Evolutionary conservation across 2,888 invertebrate species (phyloP), one percentile per base, ranked within the genome.

Genomic region (Ectobius pallidus): DNA sequence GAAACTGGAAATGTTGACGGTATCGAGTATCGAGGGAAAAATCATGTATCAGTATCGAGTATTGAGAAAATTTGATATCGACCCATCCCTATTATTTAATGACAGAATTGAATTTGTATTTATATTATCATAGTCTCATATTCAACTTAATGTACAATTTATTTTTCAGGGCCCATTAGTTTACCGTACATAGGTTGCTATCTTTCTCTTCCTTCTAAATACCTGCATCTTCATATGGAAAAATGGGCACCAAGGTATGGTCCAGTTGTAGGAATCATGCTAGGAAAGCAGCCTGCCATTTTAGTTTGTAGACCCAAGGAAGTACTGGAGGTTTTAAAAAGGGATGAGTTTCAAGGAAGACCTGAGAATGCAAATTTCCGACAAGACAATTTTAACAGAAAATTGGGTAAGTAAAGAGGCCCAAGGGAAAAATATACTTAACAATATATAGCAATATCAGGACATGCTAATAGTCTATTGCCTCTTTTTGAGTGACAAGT

Each of bases 181-280:
- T n/a, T 76, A 34, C 78, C 78, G 11, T 11, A 77, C 9, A 25
- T 78, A 22, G 78, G 78, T 11, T 73, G 70, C 25, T 39, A 75
- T 14, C 77, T 74, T 0, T 77, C 73, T 32, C 39, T 76, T 9
- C 71, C 75, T 18, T 55, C 65, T 2, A 61, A 46, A 9, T 70
- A 76, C 49, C 68, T 76, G 39, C 76, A 76, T 52, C 69, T 74
- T n/a, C 70, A 58, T 20, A 71, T 77, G 73, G 75, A 75, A 55
- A 62, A 75, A 46, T 68, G 73, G 73, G 63, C 72, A 16, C 67
- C 62, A 16, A 46, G 65, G 30, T 77, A 77, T 44, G 77, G 77
- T 3, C 74, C 77, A 1, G 69, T 78, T 39, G 73, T 77, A 16
- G 78, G 78, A 1, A 61, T 76, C 3, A 69, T 72, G 20, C 20